phyloP scores from a whole-genome alignment of 2,888 invertebrate species.

The Dryobota labecula region DNA sequence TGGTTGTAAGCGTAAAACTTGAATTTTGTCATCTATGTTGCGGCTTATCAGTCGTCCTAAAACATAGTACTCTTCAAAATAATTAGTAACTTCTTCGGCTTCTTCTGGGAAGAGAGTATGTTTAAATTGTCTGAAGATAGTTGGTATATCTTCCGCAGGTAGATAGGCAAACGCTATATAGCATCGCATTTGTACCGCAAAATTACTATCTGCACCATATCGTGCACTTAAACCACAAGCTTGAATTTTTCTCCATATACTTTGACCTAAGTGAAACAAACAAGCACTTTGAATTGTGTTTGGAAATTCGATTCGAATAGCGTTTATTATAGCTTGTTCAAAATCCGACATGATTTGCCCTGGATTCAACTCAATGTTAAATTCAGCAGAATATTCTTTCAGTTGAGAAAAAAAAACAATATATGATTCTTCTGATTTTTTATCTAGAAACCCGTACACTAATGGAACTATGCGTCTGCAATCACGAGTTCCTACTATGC shows the following conservation, averaged over 20 bases:
- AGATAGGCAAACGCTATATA: constrained; percentile 29
- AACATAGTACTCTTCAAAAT: constrained; percentile 31
- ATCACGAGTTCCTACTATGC: constrained; percentile 3
- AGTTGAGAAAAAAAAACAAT: not conserved
- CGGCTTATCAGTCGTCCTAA: constrained; percentile 28
- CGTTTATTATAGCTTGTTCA: constrained; percentile 3
- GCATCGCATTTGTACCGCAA: constrained; percentile 27
- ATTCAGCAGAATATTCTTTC: not conserved
- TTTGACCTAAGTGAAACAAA: constrained; percentile 30
- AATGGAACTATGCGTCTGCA: not conserved
- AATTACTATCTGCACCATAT: constrained; percentile 22
- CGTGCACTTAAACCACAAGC: constrained; percentile 21
- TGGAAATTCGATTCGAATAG: constrained; percentile 3
- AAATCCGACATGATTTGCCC: constrained; percentile 3
- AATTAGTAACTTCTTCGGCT: constrained; percentile 21
- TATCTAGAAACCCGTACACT: not conserved
- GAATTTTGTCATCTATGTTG: constrained; percentile 19
- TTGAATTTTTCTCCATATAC: constrained; percentile 30
- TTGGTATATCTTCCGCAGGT: constrained; percentile 31
- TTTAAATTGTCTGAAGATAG: constrained; percentile 30
- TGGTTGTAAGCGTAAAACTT: constrained; percentile 18
- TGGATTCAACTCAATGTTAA: not conserved
- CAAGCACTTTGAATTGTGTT: constrained; percentile 12
- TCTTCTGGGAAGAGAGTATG: constrained; percentile 25
- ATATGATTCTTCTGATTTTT: not conserved